A percentile compares a stretch with the other conserved stretches of the same genome.
phyloP scores from a whole-genome alignment of 2,113 vertebrate genomes.

The Phocoena sinus region DNA sequence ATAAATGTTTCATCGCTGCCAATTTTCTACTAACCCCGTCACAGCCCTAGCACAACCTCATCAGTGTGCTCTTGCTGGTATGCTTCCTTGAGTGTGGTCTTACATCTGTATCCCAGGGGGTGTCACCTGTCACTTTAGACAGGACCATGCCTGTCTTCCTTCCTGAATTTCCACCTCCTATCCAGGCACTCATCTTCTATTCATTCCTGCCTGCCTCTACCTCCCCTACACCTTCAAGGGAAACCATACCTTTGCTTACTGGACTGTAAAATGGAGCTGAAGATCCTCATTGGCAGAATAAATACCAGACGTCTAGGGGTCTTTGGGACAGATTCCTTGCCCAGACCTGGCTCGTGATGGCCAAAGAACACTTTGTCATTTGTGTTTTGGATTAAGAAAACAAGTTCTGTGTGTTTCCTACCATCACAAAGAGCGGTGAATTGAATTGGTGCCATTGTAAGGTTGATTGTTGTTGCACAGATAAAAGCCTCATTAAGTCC shows the following conservation, averaged over 20 bases:
- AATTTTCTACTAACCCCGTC: not conserved
- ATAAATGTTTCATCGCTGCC: not conserved
- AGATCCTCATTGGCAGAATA: not conserved
- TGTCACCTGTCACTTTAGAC: not conserved
- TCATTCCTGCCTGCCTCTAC: not conserved
- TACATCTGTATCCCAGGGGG: not conserved
- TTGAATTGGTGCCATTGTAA: slow-evolving; percentile 57
- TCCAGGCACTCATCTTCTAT: not conserved
- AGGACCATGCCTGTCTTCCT: not conserved
- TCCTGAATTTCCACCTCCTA: not conserved
- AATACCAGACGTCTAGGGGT: slow-evolving; percentile 15
- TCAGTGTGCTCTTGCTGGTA: not conserved
- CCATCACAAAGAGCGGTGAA: slow-evolving; percentile 40
- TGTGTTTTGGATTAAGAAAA: slow-evolving; percentile 53
- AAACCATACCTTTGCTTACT: not conserved
- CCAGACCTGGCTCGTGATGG: not conserved
- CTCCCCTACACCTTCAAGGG: not conserved
- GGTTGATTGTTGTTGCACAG: slow-evolving; percentile 54
- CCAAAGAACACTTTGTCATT: not conserved
- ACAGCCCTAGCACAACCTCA: not conserved
- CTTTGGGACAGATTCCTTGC: slow-evolving; percentile 35
- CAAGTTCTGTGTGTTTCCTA: slow-evolving; percentile 26
- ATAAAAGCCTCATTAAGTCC: slow-evolving; percentile 79
- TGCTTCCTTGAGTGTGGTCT: not conserved
- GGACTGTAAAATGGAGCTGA: slow-evolving; percentile 3